Evolutionary conservation across 2,888 invertebrate genomes (phyloP).

Genomic region (Pandemis corylana): DNA sequence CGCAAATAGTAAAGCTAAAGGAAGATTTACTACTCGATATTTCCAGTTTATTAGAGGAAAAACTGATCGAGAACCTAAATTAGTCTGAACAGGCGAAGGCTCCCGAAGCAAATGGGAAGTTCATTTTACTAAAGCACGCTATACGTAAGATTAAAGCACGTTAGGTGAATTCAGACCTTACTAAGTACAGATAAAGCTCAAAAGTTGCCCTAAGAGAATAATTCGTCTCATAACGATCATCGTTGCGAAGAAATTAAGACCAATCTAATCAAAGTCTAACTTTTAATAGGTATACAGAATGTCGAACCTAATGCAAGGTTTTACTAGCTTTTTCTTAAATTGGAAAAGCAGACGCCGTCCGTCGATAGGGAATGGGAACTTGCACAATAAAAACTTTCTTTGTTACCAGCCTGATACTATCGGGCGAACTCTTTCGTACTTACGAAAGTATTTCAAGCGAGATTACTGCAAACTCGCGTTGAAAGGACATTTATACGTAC

Average conservation of each 20-base stretch:
- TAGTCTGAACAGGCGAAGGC: conserved; percentile 26
- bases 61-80: conserved; percentile 34
- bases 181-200: not conserved
- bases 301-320: conserved; percentile 54
- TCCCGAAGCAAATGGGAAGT: conserved; percentile 17
- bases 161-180: conserved; percentile 6
- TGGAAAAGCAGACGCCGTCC: conserved; percentile 76
- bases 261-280: conserved; percentile 29
- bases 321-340: conserved; percentile 76
- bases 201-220: not conserved
- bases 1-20: conserved; percentile 6
- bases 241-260: conserved; percentile 11
- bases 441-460: conserved; percentile 56
- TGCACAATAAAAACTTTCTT: conserved; percentile 82
- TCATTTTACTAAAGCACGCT: conserved; percentile 27
- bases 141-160: not conserved
- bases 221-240: not conserved
- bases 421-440: conserved; percentile 72
- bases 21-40: conserved; percentile 28
- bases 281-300: conserved; percentile 29
- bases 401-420: conserved; percentile 80
- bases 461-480: conserved; percentile 53
- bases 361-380: conserved; percentile 65
- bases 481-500: conserved; percentile 46
- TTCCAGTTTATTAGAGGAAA: conserved; percentile 32